Conservation (phyloP, 2,888 invertebrate species). For the Dendrolimus pini region DNA sequence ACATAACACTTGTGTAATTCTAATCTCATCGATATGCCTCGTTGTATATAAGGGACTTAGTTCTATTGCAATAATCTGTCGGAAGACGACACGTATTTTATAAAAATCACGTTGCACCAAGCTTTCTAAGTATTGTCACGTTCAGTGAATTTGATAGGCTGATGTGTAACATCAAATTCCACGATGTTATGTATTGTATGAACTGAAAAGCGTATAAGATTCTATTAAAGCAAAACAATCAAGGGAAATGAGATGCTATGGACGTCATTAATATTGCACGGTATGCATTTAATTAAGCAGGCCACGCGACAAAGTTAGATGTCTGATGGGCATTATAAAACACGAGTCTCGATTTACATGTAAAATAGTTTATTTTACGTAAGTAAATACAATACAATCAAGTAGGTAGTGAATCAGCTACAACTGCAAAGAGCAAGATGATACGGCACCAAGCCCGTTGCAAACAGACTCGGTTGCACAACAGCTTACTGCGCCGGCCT, state of each 20-base stretch:
- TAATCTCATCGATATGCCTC: no score
- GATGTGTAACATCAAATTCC: neutral
- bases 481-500: conserved; percentile 53
- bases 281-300: conserved; percentile 21
- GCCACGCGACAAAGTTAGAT: conserved; percentile 26
- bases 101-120: conserved; percentile 39
- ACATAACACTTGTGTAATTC: no score
- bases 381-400: neutral
- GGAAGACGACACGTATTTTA: conserved; percentile 37
- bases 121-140: conserved; percentile 53
- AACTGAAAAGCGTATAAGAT: neutral
- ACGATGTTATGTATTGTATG: neutral
- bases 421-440: conserved; percentile 27
- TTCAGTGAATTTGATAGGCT: conserved; percentile 18
- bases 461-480: conserved; percentile 48
- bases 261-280: conserved; percentile 15
- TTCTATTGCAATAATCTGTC: no score
- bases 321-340: conserved; percentile 16
- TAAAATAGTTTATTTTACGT: neutral
- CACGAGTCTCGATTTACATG: conserved; percentile 2
- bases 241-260: conserved; percentile 27
- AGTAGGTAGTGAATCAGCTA: conserved; percentile 14
- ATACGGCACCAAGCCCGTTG: conserved; percentile 25
- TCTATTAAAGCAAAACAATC: conserved; percentile 28
- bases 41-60: no score